A percentile compares a stretch with the other conserved stretches of the same genome.
These are phyloP conservation scores for Drosophila kurseongensis DNA, from an alignment of 1,140 invertebrate species.

Conservation along the genomic window DNA sequence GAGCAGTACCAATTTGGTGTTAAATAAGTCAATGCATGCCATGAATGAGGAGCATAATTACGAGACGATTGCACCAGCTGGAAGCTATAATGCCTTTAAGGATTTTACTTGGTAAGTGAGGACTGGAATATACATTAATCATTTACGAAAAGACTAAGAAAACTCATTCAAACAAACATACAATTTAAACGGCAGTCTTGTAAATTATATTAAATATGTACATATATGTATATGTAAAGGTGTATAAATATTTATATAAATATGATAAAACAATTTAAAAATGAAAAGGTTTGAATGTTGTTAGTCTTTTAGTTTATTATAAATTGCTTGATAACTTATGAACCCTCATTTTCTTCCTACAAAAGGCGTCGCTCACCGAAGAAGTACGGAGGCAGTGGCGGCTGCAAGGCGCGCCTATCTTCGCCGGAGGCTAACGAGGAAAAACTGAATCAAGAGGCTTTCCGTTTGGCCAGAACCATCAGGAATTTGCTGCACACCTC, in stretches of 20 bases:
- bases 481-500: slow-evolving; percentile 87
- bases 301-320: too few species aligned
- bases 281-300: too few species aligned
- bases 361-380: slow-evolving; percentile 78
- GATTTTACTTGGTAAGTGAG: slow-evolving; percentile 85
- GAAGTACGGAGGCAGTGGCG: slow-evolving; percentile 45
- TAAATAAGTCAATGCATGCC: slow-evolving; percentile 68
- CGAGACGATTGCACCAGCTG: slow-evolving; percentile 69
- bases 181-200: too few species aligned
- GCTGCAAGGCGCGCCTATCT: slow-evolving; percentile 52
- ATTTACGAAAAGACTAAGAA: neutral
- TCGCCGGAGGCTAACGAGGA: slow-evolving; percentile 86
- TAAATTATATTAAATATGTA: too few species aligned
- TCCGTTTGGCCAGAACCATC: slow-evolving; percentile 88
- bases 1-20: slow-evolving; percentile 80
- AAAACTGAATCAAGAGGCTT: slow-evolving; percentile 89
- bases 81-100: slow-evolving; percentile 84
- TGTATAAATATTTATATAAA: neutral
- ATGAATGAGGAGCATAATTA: slow-evolving; percentile 75
- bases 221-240: too few species aligned
- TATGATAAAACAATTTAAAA: too few species aligned
- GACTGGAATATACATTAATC: neutral
- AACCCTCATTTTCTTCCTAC: too few species aligned
- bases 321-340: neutral
- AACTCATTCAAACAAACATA: neutral